A percentile compares a stretch with the other conserved stretches of the same genome.
Evolutionary conservation across 1,140 invertebrate species (phyloP).

Genomic region (Leptinotarsa lineolata): DNA sequence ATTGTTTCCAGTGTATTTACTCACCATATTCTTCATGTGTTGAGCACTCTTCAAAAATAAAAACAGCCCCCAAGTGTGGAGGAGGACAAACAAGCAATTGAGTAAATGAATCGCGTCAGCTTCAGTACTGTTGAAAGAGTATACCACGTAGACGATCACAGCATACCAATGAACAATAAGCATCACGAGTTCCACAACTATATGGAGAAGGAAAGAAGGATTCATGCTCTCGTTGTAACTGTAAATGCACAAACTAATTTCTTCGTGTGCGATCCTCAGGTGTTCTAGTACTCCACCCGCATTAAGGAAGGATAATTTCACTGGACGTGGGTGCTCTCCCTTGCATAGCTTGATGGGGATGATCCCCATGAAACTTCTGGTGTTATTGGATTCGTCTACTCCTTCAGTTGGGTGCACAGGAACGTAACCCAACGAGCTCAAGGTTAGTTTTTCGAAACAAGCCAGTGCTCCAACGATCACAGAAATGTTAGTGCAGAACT

Average conservation of each 20-base stretch:
- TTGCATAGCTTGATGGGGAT: constrained; percentile 46
- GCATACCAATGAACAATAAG: constrained; percentile 51
- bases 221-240: constrained; percentile 46
- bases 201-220: constrained; percentile 47
- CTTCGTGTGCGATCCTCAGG: constrained; percentile 47
- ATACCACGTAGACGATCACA: constrained; percentile 48
- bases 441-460: constrained; percentile 48
- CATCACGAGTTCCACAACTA: constrained; percentile 44
- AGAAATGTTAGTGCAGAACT: constrained; percentile 39
- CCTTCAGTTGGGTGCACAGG: constrained; percentile 45
- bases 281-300: constrained; percentile 45
- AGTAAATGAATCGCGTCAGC: constrained; percentile 46
- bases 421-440: constrained; percentile 40
- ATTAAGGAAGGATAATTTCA: constrained; percentile 27
- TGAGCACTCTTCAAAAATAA: constrained; percentile 47
- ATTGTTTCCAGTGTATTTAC: constrained; percentile 12
- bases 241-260: constrained; percentile 47
- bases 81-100: constrained; percentile 44
- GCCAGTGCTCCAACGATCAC: constrained; percentile 42
- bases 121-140: constrained; percentile 34
- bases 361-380: constrained; percentile 41
- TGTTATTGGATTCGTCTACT: constrained; percentile 45
- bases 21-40: constrained; percentile 45
- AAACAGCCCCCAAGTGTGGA: constrained; percentile 45
- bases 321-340: constrained; percentile 34